Conservation (phyloP, 1,140 invertebrate genomes). For the Teleogryllus occipitalis region DNA sequence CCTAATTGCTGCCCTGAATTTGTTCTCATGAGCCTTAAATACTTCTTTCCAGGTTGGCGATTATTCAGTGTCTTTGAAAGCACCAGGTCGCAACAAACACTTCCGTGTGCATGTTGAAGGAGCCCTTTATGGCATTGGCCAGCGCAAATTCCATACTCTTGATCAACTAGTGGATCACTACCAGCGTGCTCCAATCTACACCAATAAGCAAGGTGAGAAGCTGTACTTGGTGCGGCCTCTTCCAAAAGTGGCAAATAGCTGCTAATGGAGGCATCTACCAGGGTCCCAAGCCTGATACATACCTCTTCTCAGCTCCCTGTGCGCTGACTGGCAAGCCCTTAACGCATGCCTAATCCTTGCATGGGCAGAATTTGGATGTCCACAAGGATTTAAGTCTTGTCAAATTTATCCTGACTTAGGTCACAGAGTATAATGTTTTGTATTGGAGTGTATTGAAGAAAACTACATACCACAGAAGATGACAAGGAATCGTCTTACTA, state of each 20-base stretch:
- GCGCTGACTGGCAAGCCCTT: background rate
- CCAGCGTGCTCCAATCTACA: conserved; percentile 96
- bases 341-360: background rate
- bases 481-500: background rate
- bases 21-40: no score
- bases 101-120: conserved; percentile 97
- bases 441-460: background rate
- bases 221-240: conserved; percentile 81
- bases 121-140: conserved; percentile 90
- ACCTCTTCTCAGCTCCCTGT: conserved; percentile 9
- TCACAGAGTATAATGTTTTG: background rate
- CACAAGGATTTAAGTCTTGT: background rate
- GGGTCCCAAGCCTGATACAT: background rate
- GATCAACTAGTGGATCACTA: conserved; percentile 98
- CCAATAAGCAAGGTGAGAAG: conserved; percentile 90
- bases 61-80: conserved; percentile 96
- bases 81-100: conserved; percentile 95
- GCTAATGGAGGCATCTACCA: conserved; percentile 2
- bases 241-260: conserved; percentile 36
- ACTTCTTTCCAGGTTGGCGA: conserved; percentile 75
- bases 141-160: conserved; percentile 90
- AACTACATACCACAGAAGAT: background rate
- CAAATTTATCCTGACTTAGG: background rate
- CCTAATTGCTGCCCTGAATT: no score
- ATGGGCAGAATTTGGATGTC: background rate